Conservation (phyloP, 1,140 invertebrate species). For the Drosophila tropicalis region DNA sequence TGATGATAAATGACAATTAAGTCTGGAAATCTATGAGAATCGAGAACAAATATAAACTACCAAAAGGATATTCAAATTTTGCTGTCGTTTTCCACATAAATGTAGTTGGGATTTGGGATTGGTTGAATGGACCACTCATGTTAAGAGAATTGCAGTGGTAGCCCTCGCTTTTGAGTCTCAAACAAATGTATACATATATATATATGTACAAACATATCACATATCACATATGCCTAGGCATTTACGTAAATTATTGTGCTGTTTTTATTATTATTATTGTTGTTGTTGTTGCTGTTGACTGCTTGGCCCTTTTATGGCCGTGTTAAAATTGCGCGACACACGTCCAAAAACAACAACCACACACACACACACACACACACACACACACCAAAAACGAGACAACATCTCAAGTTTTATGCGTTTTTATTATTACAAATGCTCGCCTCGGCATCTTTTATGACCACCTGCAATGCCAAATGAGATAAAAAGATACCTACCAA, state of each 20-base stretch:
- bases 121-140: too few relatives aligned
- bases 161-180: constrained; percentile 1
- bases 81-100: too few relatives aligned
- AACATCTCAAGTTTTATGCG: constrained; percentile 68
- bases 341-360: constrained; percentile 9
- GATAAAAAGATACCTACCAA: constrained; percentile 57
- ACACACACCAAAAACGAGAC: constrained; percentile 10
- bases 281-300: constrained; percentile 46
- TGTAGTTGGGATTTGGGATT: too few relatives aligned
- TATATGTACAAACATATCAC: constrained; percentile 30
- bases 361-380: constrained; percentile 11
- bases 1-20: too few relatives aligned
- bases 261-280: constrained; percentile 38
- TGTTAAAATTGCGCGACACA: constrained; percentile 55
- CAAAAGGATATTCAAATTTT: too few relatives aligned
- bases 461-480: constrained; percentile 67
- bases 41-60: too few relatives aligned
- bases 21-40: too few relatives aligned
- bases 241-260: constrained; percentile 70
- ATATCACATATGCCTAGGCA: constrained; percentile 64
- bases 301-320: constrained; percentile 66
- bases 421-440: constrained; percentile 68
- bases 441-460: constrained; percentile 67
- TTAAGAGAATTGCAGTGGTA: neutral
- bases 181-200: neutral